Conservation (phyloP, 2,888 invertebrate species). For the Oeneis ivallda region DNA sequence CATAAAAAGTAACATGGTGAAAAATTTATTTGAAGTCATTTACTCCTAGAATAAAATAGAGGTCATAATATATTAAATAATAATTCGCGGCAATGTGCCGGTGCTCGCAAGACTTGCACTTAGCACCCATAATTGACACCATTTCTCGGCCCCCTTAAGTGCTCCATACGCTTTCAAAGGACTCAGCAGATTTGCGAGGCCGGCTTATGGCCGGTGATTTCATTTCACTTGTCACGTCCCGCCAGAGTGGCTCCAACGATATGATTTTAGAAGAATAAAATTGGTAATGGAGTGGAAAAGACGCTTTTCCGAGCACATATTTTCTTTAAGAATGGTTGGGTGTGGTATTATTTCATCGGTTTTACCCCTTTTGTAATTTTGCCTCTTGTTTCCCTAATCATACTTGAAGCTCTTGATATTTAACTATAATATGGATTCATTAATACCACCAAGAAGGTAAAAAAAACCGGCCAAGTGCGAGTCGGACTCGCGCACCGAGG, state of each 20-base stretch:
- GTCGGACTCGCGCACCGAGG: no score
- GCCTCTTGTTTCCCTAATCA: neutral
- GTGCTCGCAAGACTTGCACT: slow-evolving; percentile 55
- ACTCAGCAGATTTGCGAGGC: slow-evolving; percentile 69
- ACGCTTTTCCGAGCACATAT: slow-evolving; percentile 53
- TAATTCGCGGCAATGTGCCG: slow-evolving; percentile 26
- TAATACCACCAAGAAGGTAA: no score
- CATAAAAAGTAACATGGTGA: neutral
- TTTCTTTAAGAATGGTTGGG: slow-evolving; percentile 49
- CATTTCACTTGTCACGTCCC: slow-evolving; percentile 76
- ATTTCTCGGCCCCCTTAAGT: slow-evolving; percentile 72
- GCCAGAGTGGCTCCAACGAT: slow-evolving; percentile 68
- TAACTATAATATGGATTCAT: no score
- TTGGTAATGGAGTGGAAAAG: slow-evolving; percentile 78
- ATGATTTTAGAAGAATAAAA: slow-evolving; percentile 76
- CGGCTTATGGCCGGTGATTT: slow-evolving; percentile 77
- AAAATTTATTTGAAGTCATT: slow-evolving; percentile 13
- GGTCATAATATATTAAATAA: slow-evolving; percentile 30
- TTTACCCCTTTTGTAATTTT: neutral
- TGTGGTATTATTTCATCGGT: slow-evolving; percentile 7
- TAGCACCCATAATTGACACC: slow-evolving; percentile 79
- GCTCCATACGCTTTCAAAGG: slow-evolving; percentile 68
- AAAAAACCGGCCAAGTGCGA: no score
- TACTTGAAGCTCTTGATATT: no score
- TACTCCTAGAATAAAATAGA: slow-evolving; percentile 39